phyloP scores from a whole-genome alignment of 1,140 invertebrate species.

The Phenacoccus solenopsis region DNA sequence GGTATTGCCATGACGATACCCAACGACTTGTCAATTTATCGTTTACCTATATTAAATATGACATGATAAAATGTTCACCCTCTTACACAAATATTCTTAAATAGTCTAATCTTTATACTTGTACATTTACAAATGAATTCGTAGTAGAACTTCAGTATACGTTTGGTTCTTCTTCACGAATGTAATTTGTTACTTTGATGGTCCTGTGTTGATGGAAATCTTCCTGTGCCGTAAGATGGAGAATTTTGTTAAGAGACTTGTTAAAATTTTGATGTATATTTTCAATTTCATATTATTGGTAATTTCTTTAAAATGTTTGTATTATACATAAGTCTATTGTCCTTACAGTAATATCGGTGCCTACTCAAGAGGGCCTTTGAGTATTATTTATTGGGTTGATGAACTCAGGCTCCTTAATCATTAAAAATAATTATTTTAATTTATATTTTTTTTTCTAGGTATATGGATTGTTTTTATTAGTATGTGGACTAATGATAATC shows the following conservation, averaged over 20 bases:
- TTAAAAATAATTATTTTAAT: no score
- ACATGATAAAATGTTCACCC: neutral
- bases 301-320: neutral
- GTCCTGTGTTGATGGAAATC: neutral
- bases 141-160: neutral
- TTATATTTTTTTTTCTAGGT: neutral
- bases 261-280: slow-evolving; percentile 5
- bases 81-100: neutral
- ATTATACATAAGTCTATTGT: no score
- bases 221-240: neutral
- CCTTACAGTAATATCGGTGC: no score
- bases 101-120: neutral
- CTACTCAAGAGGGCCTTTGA: no score
- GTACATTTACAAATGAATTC: neutral
- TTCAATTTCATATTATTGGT: neutral
- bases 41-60: neutral
- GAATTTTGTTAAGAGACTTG: neutral
- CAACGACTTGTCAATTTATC: slow-evolving; percentile 7
- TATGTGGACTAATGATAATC: neutral
- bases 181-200: neutral
- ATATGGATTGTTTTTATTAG: neutral
- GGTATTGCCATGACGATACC: slow-evolving; percentile 8
- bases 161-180: neutral
- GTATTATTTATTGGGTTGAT: no score
- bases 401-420: no score